Percentiles rank a stretch among this genome's conserved stretches.
Conservation (phyloP, 2,888 invertebrate genomes). For the Hypomecis punctinalis region DNA sequence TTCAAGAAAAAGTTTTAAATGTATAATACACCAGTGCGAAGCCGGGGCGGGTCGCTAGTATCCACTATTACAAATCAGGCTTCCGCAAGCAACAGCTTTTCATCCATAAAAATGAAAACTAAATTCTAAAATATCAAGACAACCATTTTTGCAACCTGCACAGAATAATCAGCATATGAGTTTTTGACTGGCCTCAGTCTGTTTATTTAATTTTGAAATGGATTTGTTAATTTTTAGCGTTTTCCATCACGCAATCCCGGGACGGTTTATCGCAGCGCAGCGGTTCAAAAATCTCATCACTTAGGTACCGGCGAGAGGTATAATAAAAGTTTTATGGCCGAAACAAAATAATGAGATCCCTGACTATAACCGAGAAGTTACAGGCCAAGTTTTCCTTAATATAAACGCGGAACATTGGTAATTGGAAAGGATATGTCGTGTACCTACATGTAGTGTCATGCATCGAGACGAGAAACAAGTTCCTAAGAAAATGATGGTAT, state of each 20-base stretch:
- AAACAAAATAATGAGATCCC: slow-evolving; percentile 31
- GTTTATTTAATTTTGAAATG: background rate
- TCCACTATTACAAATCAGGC: no score
- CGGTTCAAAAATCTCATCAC: slow-evolving; percentile 7
- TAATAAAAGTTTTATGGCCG: slow-evolving; percentile 29
- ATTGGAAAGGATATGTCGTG: background rate
- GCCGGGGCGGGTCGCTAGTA: no score
- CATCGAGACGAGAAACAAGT: background rate
- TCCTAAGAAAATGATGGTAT: background rate
- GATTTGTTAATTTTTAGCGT: slow-evolving; percentile 3
- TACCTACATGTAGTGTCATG: background rate
- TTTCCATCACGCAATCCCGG: slow-evolving; percentile 2
- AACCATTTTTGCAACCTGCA: no score
- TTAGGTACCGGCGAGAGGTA: slow-evolving; percentile 1
- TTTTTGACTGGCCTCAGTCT: no score
- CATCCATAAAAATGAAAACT: no score
- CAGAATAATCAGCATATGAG: no score
- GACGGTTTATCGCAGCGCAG: background rate
- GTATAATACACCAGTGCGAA: no score
- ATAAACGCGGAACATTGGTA: background rate
- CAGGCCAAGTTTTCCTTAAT: slow-evolving; percentile 11
- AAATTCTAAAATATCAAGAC: no score
- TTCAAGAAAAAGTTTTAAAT: no score
- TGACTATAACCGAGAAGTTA: slow-evolving; percentile 15
- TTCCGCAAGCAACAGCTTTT: no score